A percentile compares a stretch with the other conserved stretches of the same genome.
Conservation (phyloP, 2,888 invertebrate genomes). For the Onchidella celtica region DNA sequence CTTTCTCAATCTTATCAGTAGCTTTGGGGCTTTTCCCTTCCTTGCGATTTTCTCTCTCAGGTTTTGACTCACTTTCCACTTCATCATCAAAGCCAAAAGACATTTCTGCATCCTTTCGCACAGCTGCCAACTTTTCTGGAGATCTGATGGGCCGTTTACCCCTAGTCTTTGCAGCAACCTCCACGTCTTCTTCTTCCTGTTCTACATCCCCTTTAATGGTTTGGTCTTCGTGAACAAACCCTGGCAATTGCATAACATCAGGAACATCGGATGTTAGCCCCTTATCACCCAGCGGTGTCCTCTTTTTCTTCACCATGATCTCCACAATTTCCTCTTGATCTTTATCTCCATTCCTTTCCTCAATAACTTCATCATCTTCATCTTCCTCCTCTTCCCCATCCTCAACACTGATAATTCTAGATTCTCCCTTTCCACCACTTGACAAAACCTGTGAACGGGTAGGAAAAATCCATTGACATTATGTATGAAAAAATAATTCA, state of each 20-base stretch:
- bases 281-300: neutral
- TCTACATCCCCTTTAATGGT: conserved; percentile 44
- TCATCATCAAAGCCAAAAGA: conserved; percentile 57
- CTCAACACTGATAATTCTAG: conserved; percentile 42
- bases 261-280: conserved; percentile 46
- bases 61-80: conserved; percentile 38
- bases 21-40: conserved; percentile 42
- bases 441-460: conserved; percentile 27
- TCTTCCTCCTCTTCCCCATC: conserved; percentile 36
- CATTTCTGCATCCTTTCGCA: conserved; percentile 53
- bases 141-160: conserved; percentile 52
- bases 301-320: neutral
- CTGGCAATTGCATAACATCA: conserved; percentile 54
- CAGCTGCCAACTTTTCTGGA: conserved; percentile 55
- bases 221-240: conserved; percentile 50
- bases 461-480: no score
- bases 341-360: conserved; percentile 4
- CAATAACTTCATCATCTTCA: conserved; percentile 38
- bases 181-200: conserved; percentile 50
- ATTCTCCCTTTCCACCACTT: conserved; percentile 23
- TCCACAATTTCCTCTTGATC: neutral
- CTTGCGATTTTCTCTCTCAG: conserved; percentile 23
- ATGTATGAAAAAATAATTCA: no score
- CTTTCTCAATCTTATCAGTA: conserved; percentile 35
- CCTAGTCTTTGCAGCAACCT: conserved; percentile 27